Percentiles rank a stretch among this genome's conserved stretches.
These are phyloP conservation scores for Otolemur garnettii DNA, from an alignment of 2,113 vertebrate genomes.

Conservation along the genomic window DNA sequence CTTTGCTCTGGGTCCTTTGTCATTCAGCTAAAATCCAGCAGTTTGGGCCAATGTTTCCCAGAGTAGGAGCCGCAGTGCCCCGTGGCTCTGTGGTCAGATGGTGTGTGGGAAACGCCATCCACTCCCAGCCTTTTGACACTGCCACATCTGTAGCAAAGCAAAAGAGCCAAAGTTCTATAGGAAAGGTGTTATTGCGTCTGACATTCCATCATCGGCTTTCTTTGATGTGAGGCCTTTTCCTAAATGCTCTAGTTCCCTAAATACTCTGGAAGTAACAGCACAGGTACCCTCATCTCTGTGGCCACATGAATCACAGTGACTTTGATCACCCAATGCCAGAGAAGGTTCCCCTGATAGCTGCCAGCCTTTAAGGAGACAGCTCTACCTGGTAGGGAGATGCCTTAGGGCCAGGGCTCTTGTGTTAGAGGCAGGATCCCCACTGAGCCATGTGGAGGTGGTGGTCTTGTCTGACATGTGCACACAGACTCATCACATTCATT, in stretches of 20 bases:
- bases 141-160: background rate
- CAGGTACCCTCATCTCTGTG: fast-evolving
- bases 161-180: background rate
- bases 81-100: background rate
- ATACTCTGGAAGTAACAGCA: background rate
- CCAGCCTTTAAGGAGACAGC: background rate
- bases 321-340: background rate
- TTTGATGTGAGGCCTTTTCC: background rate
- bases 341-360: no score
- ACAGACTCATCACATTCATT: background rate
- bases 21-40: background rate
- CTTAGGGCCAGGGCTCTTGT: background rate
- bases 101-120: background rate
- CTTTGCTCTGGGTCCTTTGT: background rate
- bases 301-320: background rate
- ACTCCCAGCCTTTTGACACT: background rate
- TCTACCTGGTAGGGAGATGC: background rate
- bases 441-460: background rate
- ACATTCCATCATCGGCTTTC: background rate
- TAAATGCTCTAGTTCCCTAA: background rate
- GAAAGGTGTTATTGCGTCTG: background rate
- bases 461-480: no score
- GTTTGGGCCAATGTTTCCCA: background rate
- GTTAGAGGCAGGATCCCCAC: no score
- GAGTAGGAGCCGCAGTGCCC: background rate